Percentiles rank a stretch among this genome's conserved stretches.
Evolutionary conservation across 1,140 invertebrate species (phyloP).

Genomic region (Polyergus mexicanus): DNA sequence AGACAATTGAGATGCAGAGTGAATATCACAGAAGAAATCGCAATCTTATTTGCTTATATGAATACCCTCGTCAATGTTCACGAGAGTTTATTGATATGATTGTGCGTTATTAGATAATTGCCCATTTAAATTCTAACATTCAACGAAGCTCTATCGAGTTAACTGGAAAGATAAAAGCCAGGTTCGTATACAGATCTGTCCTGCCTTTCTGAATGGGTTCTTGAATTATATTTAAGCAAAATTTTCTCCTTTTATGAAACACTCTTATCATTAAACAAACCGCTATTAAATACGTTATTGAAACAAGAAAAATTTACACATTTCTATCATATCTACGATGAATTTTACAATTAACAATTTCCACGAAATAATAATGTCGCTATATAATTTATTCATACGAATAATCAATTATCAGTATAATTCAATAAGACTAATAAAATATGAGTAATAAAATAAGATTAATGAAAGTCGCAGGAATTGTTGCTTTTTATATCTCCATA

Average conservation of each 20-base stretch:
- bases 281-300: not conserved
- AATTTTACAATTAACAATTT: not conserved
- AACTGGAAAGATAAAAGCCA: constrained; percentile 4
- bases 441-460: not conserved
- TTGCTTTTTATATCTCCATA: not conserved
- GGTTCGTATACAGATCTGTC: not conserved
- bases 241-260: not conserved
- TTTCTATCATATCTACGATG: not conserved
- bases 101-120: constrained; percentile 41
- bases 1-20: not conserved
- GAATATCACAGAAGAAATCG: not conserved
- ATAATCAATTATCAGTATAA: not conserved
- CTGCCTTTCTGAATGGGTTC: not conserved
- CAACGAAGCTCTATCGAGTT: constrained; percentile 4
- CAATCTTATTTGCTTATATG: not conserved
- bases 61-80: not conserved
- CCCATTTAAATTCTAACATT: constrained; percentile 44
- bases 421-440: constrained; percentile 8
- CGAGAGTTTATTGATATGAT: constrained; percentile 52
- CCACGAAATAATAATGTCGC: not conserved
- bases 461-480: not conserved
- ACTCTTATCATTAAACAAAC: not conserved
- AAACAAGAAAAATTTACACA: not conserved
- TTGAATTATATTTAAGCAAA: not conserved
- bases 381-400: not conserved